phyloP scores from a whole-genome alignment of 2,888 invertebrate genomes.

The Mimachlamys varia region DNA sequence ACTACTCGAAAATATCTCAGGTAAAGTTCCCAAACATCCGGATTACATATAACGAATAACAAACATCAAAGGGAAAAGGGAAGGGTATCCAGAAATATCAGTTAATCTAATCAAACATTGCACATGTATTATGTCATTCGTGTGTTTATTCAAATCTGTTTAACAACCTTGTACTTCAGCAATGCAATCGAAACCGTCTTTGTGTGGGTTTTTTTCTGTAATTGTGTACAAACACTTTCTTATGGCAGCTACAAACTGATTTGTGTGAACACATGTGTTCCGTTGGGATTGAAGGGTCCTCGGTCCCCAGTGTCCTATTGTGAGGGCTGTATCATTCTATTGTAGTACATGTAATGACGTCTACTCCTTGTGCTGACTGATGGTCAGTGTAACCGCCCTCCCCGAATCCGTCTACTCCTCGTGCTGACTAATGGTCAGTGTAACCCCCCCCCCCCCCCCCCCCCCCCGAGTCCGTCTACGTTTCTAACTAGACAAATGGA shows the following conservation, averaged over 20 bases:
- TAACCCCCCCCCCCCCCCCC: too few relatives aligned
- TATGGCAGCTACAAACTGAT: background rate
- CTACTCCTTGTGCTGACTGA: background rate
- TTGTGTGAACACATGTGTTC: background rate
- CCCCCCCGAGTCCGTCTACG: too few relatives aligned
- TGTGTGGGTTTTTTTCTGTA: background rate
- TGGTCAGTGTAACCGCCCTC: background rate
- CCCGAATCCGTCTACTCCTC: too few relatives aligned
- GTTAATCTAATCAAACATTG: background rate
- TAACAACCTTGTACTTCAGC: background rate
- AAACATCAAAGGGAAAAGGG: background rate
- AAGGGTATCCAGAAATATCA: background rate
- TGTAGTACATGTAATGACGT: background rate
- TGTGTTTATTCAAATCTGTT: constrained; percentile 9
- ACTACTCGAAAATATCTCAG: background rate
- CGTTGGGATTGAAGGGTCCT: background rate
- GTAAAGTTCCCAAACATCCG: background rate
- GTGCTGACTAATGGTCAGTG: too few relatives aligned
- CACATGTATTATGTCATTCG: background rate
- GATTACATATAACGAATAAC: background rate
- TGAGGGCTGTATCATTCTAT: background rate
- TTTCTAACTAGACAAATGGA: too few relatives aligned
- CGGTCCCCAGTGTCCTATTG: background rate
- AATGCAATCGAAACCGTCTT: background rate
- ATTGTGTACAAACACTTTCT: constrained; percentile 4